Evolutionary conservation across 2,888 invertebrate species (phyloP).

Genomic region (Eupeodes latifasciatus): DNA sequence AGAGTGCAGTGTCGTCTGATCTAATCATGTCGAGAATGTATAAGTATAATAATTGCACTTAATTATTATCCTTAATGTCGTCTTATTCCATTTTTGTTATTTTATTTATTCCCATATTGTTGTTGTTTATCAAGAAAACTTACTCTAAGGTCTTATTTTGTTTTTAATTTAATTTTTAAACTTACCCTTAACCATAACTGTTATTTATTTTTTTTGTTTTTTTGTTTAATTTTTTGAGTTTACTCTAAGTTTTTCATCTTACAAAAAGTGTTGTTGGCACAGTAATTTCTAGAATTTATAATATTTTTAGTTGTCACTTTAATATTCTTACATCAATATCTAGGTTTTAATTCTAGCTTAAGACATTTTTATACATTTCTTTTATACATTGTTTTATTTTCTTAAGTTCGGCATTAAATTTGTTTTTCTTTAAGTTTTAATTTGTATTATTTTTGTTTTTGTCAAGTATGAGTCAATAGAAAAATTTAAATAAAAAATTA

Average conservation of each 20-base stretch:
- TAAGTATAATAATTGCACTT: conserved; percentile 73
- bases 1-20: conserved; percentile 43
- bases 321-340: conserved; percentile 80
- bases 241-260: conserved; percentile 57
- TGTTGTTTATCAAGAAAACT: conserved; percentile 67
- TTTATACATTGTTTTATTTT: conserved; percentile 47
- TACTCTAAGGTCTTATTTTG: conserved; percentile 39
- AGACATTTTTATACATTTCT: conserved; percentile 66
- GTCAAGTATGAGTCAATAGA: conserved; percentile 18
- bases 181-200: conserved; percentile 65
- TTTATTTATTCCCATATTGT: conserved; percentile 33
- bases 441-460: conserved; percentile 6
- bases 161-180: conserved; percentile 48
- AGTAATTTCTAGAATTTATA: conserved; percentile 58
- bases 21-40: conserved; percentile 63
- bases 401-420: conserved; percentile 39
- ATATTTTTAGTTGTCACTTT: conserved; percentile 75
- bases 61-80: conserved; percentile 63
- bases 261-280: conserved; percentile 75
- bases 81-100: conserved; percentile 18
- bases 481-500: background rate
- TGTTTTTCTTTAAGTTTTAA: conserved; percentile 2
- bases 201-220: conserved; percentile 31
- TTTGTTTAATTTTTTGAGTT: conserved; percentile 36
- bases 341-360: conserved; percentile 71